Evolutionary conservation across 2,888 invertebrate genomes (phyloP), one percentile per base, ranked within the genome.

Genomic region (Pseudococcus longispinus): DNA sequence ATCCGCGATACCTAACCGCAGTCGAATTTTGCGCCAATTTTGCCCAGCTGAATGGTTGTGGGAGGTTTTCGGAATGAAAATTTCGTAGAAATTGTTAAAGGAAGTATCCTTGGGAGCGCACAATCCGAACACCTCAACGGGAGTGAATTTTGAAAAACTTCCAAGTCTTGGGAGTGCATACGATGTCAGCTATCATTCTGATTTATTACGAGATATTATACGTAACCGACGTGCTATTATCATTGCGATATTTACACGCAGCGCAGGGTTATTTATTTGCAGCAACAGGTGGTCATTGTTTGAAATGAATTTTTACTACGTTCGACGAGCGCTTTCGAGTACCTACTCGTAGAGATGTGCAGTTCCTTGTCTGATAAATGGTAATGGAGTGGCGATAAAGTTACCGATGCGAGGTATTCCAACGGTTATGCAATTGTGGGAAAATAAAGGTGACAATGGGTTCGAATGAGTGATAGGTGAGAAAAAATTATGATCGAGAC

Each of bases 241-340:
- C 60, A 60, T 5, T 23, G 23, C 11, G 9, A 1, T 23, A 23
- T 60, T 23, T 60, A 9, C 60, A 60, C 20, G 51, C 23, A 60
- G 0, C 60, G 11, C 9, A 23, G 60, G 18, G 18, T 55, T 55
- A 55, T 60, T 60, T 60, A 23, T 60, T 60, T 60, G 11, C 23
- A 23, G 23, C 60, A 60, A 60, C 60, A 60, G 60, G 60, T 60
- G 60, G 60, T 60, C 60, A 60, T 60, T 60, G 60, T 60, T 60
- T 23, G 23, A 23, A 23, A 23, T 60, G 60, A 60, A 11, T 23
- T 23, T 60, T 23, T 60, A 23, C 23, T 55, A 55, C n/a, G 55
- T 8, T 60, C 60, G 23, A 20, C 1, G 23, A 60, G 60, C 18
- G n/a, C 6, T 9, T 44, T 51, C 51, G n/a, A 51, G 51, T 51